Evolutionary conservation across 2,888 invertebrate genomes (phyloP), one percentile per base, ranked within the genome.

Genomic region (Thera obeliscata): DNA sequence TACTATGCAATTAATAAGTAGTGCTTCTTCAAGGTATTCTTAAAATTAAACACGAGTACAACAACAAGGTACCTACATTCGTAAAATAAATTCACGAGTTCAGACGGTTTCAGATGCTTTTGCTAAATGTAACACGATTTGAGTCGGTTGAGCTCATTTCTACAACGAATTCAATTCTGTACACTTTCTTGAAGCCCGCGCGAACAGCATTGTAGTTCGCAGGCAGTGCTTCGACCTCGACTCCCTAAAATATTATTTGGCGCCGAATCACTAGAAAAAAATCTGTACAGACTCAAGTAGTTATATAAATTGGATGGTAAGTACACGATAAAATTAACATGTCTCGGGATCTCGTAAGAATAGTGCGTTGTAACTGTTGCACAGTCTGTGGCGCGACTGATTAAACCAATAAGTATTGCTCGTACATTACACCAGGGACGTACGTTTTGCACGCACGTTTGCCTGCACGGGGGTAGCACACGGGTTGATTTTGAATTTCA

Each of bases 351-450:
- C 70, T 71, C 71, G 62, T 74, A 72, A 73, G 70, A 64, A 7
- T 72, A 69, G 72, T 75, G 73, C 72, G 71, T 77, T 77, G 63
- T 70, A 33, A 50, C 43, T 61, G 62, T 35, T 52, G 65, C 55
- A 7, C 36, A 52, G 36, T 55, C 62, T 73, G 70, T 71, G 66
- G 71, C 66, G 73, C 67, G 64, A 69, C 71, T 82, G 81, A 82
- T 82, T 82, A 77, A 81, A 81, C 77, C 77, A 76, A 78, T 78
- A 76, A 79, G 75, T 74, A 76, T 76, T 70, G 75, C 74, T 76
- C 79, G 79, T 77, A 78, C 74, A 73, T 78, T 78, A 80, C 76
- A 65, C 66, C 67, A 71, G 56, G 71, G 73, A 71, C 22, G 67
- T 72, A 68, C 71, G 71, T 67, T 66, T 66, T 57, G 74, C 72